Percentiles rank a stretch among this genome's conserved stretches.
Evolutionary conservation across 2,888 invertebrate species (phyloP).

Genomic region (Lasioglossum marginatum): DNA sequence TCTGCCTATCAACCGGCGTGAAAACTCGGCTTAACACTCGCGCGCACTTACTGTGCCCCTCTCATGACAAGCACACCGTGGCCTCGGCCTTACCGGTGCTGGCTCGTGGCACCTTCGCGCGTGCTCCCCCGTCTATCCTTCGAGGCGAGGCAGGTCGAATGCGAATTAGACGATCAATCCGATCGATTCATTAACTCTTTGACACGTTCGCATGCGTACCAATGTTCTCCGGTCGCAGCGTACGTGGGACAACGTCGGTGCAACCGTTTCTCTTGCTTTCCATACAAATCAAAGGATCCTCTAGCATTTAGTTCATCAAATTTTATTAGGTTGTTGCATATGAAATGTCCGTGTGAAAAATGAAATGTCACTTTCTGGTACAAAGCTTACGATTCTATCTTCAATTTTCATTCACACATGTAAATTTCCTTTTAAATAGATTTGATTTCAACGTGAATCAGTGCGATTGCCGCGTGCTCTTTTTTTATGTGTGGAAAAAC

Average conservation of each 20-base stretch:
- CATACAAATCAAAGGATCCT: neutral
- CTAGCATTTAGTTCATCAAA: neutral
- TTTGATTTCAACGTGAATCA: too few relatives aligned
- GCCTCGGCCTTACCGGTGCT: conserved; percentile 58
- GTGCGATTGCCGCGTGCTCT: too few relatives aligned
- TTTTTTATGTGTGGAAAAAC: too few relatives aligned
- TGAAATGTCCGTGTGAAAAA: too few relatives aligned
- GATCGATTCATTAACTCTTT: conserved; percentile 8
- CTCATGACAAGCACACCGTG: conserved; percentile 60
- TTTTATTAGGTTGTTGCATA: too few relatives aligned
- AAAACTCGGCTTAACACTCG: conserved; percentile 77
- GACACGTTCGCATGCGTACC: conserved; percentile 5
- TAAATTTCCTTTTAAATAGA: too few relatives aligned
- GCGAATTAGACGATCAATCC: conserved; percentile 7
- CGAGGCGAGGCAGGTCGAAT: conserved; percentile 5
- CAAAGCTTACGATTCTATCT: too few relatives aligned
- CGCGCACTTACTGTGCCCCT: conserved; percentile 64
- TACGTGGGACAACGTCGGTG: neutral
- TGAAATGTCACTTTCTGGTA: too few relatives aligned
- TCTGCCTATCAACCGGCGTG: conserved; percentile 83
- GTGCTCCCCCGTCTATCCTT: conserved; percentile 33
- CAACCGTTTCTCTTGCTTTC: neutral
- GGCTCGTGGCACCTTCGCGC: conserved; percentile 44
- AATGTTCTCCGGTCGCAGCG: neutral
- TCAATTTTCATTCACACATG: too few relatives aligned